Conservation (phyloP, 2,797 vertebrate species). For the Macroramphosus scolopax region DNA sequence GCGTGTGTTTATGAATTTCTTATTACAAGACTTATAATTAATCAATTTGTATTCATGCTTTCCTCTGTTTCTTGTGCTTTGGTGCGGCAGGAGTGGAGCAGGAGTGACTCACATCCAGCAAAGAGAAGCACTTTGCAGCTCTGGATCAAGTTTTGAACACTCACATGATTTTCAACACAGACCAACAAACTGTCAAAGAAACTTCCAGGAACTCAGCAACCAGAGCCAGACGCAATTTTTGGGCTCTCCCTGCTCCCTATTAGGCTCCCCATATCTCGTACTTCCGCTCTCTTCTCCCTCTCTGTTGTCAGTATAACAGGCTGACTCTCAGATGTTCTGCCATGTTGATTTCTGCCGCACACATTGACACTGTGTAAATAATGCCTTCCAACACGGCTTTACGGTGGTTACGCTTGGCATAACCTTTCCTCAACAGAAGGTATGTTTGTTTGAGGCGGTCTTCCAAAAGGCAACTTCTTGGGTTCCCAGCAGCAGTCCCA, state of each 20-base stretch:
- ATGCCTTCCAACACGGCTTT: conserved; percentile 9
- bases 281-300: not conserved
- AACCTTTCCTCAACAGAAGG: conserved; percentile 46
- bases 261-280: conserved; percentile 12
- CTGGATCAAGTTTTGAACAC: conserved; percentile 6
- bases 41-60: not conserved
- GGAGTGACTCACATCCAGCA: conserved; percentile 12
- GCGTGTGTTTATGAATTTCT: conserved; percentile 19
- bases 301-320: conserved; percentile 4
- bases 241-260: not conserved
- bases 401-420: conserved; percentile 22
- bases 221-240: not conserved
- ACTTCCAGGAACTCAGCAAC: conserved; percentile 11
- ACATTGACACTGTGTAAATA: conserved; percentile 2
- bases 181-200: conserved; percentile 20
- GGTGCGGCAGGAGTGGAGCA: no score
- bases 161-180: conserved; percentile 10
- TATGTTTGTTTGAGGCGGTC: conserved; percentile 29
- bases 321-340: conserved; percentile 18
- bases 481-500: conserved; percentile 22
- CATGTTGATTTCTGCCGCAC: conserved; percentile 21
- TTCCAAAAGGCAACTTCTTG: conserved; percentile 42
- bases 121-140: conserved; percentile 2
- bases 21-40: conserved; percentile 1
- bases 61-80: not conserved